phyloP scores from a whole-genome alignment of 2,888 invertebrate genomes.

The Synanthedon myopaeformis region DNA sequence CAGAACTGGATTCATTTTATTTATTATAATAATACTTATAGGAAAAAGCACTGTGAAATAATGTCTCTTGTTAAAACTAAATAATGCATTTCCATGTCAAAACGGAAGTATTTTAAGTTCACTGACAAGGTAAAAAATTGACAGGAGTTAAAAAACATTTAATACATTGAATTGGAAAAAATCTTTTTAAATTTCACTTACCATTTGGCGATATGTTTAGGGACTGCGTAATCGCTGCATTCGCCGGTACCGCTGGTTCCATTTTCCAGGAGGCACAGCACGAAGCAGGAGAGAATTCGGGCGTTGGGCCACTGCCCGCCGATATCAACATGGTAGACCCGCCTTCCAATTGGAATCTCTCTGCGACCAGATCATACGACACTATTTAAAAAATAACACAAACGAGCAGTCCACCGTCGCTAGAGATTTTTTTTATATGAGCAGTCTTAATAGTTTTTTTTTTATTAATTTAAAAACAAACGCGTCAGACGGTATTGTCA shows the following conservation, averaged over 20 bases:
- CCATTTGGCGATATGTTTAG: conserved; percentile 73
- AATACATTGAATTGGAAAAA: not conserved
- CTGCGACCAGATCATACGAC: conserved; percentile 40
- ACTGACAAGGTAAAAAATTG: not conserved
- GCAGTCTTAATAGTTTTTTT: not conserved
- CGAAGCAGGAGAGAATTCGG: conserved; percentile 69
- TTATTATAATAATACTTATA: too few relatives aligned
- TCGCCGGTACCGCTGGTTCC: conserved; percentile 71
- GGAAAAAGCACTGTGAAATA: too few relatives aligned
- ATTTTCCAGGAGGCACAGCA: conserved; percentile 75
- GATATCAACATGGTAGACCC: conserved; percentile 74
- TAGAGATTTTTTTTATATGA: conserved; percentile 3
- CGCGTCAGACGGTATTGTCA: conserved; percentile 35
- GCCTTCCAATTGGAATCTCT: conserved; percentile 33
- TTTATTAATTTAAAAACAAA: conserved; percentile 5
- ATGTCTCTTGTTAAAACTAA: too few relatives aligned
- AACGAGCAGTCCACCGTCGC: conserved; percentile 29
- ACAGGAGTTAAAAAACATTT: not conserved
- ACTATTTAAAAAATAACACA: conserved; percentile 39
- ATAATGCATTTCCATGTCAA: too few relatives aligned
- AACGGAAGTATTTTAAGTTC: too few relatives aligned
- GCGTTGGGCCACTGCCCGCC: conserved; percentile 72
- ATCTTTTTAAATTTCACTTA: conserved; percentile 18
- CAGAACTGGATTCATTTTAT: too few relatives aligned
- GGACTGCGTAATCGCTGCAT: conserved; percentile 55